A percentile compares a stretch with the other conserved stretches of the same genome.
Evolutionary conservation across 1,140 invertebrate species (phyloP).

Genomic region (Asobara japonica): DNA sequence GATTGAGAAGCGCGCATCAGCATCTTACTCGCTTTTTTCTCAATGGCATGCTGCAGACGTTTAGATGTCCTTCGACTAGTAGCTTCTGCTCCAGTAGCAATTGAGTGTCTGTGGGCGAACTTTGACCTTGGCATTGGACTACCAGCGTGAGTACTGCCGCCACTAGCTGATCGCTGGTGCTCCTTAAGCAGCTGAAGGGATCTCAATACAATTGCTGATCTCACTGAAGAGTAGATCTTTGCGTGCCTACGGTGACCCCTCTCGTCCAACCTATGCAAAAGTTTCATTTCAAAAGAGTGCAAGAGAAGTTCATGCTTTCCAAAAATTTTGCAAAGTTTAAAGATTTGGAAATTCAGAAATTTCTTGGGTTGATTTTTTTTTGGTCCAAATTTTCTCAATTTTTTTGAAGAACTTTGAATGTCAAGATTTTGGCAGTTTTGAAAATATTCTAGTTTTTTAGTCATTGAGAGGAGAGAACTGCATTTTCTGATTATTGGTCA

Average conservation of each 20-base stretch:
- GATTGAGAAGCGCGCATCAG: conserved; percentile 86
- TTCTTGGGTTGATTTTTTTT: no score
- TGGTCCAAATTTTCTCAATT: no score
- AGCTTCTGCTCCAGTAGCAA: conserved; percentile 53
- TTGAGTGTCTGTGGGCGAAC: conserved; percentile 66
- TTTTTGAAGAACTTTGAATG: no score
- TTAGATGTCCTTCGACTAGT: conserved; percentile 64
- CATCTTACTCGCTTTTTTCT: conserved; percentile 88
- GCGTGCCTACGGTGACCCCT: conserved; percentile 81
- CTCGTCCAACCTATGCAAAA: no score
- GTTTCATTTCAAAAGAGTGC: no score
- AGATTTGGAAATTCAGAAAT: no score
- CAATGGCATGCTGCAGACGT: conserved; percentile 72
- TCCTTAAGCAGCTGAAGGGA: conserved; percentile 83
- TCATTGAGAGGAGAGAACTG: no score
- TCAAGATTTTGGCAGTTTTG: no score
- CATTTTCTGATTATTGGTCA: no score
- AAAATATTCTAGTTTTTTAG: no score
- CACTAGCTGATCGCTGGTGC: conserved; percentile 81
- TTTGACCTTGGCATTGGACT: conserved; percentile 67
- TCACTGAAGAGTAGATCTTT: conserved; percentile 81
- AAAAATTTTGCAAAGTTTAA: no score
- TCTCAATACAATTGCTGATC: conserved; percentile 79
- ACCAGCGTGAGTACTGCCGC: conserved; percentile 69
- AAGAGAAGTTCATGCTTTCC: no score